A percentile compares a stretch with the other conserved stretches of the same genome.
These are phyloP conservation scores for Aegithalos caudatus DNA, from an alignment of 2,113 vertebrate species.

Conservation along the genomic window DNA sequence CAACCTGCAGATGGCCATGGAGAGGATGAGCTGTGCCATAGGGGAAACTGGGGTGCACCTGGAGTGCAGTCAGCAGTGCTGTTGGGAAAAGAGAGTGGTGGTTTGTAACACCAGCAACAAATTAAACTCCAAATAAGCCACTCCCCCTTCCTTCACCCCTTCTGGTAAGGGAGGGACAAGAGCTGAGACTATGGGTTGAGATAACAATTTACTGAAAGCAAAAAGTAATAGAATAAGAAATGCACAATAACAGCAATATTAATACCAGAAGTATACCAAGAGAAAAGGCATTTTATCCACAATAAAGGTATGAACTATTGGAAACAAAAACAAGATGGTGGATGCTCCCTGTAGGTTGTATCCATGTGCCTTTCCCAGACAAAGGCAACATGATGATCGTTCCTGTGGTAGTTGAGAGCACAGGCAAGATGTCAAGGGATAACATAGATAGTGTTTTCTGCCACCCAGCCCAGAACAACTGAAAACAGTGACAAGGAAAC, in stretches of 20 bases:
- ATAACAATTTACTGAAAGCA: background rate
- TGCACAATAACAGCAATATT: background rate
- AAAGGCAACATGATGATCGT: background rate
- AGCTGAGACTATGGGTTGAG: background rate
- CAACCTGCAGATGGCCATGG: rapidly evolving
- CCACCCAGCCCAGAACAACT: background rate
- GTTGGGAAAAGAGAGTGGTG: background rate
- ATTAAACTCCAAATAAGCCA: background rate
- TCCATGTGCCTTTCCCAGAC: background rate
- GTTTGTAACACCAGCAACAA: background rate
- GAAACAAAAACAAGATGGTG: background rate
- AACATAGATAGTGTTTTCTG: background rate
- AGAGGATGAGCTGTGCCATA: background rate
- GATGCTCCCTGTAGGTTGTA: rapidly evolving
- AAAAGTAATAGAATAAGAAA: background rate
- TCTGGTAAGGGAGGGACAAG: background rate
- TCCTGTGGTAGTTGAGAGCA: background rate
- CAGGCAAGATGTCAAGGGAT: background rate
- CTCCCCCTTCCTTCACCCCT: background rate
- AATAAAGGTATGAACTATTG: background rate
- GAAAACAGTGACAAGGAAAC: background rate
- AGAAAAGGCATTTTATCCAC: background rate
- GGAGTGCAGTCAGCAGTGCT: rapidly evolving
- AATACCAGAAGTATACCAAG: no score
- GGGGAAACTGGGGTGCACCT: background rate